phyloP scores from a whole-genome alignment of 92 coral and sea anemone genomes.

The Plumapathes pennacea region DNA sequence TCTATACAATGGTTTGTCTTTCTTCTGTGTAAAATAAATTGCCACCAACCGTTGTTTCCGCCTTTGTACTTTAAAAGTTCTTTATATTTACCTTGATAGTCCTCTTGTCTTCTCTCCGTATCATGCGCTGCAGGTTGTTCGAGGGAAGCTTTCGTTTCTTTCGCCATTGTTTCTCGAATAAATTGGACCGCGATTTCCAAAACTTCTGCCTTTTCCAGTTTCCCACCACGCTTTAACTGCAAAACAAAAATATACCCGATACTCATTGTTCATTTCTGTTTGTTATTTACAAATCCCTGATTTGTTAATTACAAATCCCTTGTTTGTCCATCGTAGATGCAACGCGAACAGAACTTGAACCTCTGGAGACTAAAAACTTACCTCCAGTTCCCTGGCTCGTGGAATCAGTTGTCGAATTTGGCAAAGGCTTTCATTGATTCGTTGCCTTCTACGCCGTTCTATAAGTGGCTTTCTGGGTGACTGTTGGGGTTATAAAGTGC shows the following conservation, averaged over 20 bases:
- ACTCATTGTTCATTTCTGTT: not conserved
- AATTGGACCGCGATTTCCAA: slow-evolving; percentile 27
- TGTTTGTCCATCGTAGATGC: not conserved
- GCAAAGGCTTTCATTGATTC: slow-evolving; percentile 24
- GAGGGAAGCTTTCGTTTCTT: too few species aligned
- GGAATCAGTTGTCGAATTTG: slow-evolving; percentile 29
- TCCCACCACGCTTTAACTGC: slow-evolving; percentile 28
- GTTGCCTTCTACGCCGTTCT: slow-evolving; percentile 22
- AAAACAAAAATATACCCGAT: not conserved
- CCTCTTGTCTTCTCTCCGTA: too few species aligned
- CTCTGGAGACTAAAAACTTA: not conserved
- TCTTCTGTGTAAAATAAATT: too few species aligned
- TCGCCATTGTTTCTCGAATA: too few species aligned
- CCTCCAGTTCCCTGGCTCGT: slow-evolving; percentile 34
- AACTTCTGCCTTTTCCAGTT: slow-evolving; percentile 40
- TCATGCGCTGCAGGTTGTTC: too few species aligned
- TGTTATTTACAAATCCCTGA: not conserved
- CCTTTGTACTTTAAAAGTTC: too few species aligned
- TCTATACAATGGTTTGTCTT: too few species aligned
- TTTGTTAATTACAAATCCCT: not conserved
- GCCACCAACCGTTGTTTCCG: too few species aligned
- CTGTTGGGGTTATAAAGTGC: too few species aligned
- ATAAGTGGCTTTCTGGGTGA: slow-evolving; percentile 30
- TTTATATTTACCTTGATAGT: too few species aligned
- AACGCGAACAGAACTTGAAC: too few species aligned